phyloP scores from a whole-genome alignment of 1,140 invertebrate genomes.

The Oedothorax gibbosus region DNA sequence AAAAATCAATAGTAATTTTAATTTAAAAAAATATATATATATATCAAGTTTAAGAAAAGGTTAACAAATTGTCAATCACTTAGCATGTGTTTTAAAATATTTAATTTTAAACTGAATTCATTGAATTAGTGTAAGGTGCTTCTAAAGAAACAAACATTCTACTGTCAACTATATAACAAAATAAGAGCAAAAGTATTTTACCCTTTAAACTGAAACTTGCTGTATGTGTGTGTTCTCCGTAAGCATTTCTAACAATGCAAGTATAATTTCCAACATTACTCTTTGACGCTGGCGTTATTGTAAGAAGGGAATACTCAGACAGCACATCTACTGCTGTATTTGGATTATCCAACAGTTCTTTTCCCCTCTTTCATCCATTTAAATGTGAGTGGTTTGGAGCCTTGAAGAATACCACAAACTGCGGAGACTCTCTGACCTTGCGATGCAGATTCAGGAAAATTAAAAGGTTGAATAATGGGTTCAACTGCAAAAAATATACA shows the following conservation, averaged over 20 bases:
- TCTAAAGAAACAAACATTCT: neutral
- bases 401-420: slow-evolving; percentile 26
- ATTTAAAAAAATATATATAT: no score
- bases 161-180: neutral
- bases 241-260: slow-evolving; percentile 91
- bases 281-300: slow-evolving; percentile 32
- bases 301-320: slow-evolving; percentile 50
- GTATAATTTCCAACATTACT: slow-evolving; percentile 84
- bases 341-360: neutral
- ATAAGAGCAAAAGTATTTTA: slow-evolving; percentile 67
- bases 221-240: slow-evolving; percentile 91
- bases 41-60: no score
- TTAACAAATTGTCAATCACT: no score
- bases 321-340: slow-evolving; percentile 40
- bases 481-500: neutral
- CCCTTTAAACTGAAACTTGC: slow-evolving; percentile 86
- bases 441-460: slow-evolving; percentile 33
- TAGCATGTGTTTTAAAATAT: no score
- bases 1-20: no score
- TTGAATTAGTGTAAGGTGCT: neutral
- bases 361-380: slow-evolving; percentile 47
- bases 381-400: slow-evolving; percentile 28
- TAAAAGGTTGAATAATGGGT: slow-evolving; percentile 36
- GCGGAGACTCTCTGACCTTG: slow-evolving; percentile 27
- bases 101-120: no score